Base-by-base conservation (phyloP, 2,797 vertebrate genomes). In the Nannoperca australis region DNA sequence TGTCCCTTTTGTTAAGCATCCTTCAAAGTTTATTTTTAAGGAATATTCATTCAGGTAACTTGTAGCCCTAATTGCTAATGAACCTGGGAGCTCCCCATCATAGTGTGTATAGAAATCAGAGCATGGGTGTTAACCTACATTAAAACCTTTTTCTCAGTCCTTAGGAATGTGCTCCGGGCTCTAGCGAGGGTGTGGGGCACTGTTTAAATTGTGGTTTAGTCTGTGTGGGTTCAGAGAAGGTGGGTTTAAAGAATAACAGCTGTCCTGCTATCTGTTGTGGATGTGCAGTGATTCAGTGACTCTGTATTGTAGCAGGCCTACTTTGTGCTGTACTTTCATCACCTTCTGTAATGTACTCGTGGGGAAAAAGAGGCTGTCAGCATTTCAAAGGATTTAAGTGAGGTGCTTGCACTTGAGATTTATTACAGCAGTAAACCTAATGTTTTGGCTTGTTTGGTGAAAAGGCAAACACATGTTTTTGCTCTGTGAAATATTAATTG, bases 161-260 rank as follows among this genome's bases (percentile, higher is more conserved):
- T 81, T 69, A 89, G 93, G 95, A 96, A 96, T 95, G 95, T 89
- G 4, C 79, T 84, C 80, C 53, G 27, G 93, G 92, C 94, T 91
- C 84, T 84, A 79, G 90, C 90, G 88, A 88, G 91, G 92, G 87
- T 76, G 95, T 95, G 93, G 95, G 94, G 86, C 89, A 90, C 86
- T 91, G 93, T 95, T 95, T 95, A 92, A 82, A 94, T 95, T 95
- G 94, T 87, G 94, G 94, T 92, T 93, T 89, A 86, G 76, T 91
- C 40, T 81, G 24, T n/a, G 53, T 73, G 47, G 58, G 70, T 74
- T 53, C 82, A 76, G 88, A 67, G 93, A 87, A 90, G 85, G 88
- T 81, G 89, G 91, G 86, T 91, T 93, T 88, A 89, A 64, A 77
- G 79, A 84, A 78, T 27, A 79, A 83, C 65, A 82, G 74, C 83